Conservation (phyloP, 2,797 vertebrate species). For the Pseudochaenichthys georgianus region DNA sequence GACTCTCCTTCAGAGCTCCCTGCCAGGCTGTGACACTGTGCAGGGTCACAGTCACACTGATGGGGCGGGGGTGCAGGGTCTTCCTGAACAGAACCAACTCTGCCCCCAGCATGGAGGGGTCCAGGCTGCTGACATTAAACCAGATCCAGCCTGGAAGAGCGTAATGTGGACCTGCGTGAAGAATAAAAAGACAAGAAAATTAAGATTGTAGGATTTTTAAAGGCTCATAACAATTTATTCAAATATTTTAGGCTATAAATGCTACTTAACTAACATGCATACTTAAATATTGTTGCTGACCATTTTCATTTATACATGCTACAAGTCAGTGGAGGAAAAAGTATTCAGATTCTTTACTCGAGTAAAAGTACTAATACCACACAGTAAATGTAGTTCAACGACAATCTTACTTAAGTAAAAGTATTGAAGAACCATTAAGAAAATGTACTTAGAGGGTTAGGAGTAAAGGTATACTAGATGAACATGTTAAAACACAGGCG, state of each 20-base stretch:
- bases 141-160: conserved; percentile 80
- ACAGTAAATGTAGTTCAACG: too few species aligned
- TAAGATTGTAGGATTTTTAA: neutral
- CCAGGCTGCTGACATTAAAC: conserved; percentile 77
- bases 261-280: neutral
- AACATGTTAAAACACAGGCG: too few species aligned
- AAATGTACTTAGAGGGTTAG: too few species aligned
- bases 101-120: conserved; percentile 70
- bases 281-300: too few species aligned
- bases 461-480: too few species aligned
- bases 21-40: conserved; percentile 60
- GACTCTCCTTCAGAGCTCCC: conserved; percentile 53
- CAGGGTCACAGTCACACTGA: conserved; percentile 77
- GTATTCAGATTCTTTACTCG: too few species aligned
- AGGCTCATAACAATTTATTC: neutral
- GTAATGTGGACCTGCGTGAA: conserved; percentile 58
- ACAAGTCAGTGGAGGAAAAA: too few species aligned
- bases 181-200: neutral
- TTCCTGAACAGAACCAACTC: conserved; percentile 83
- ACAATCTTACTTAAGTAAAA: too few species aligned
- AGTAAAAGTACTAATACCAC: too few species aligned
- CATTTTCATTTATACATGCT: too few species aligned
- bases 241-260: too few species aligned
- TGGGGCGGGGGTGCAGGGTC: conserved; percentile 72
- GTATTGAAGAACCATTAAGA: too few species aligned